These are phyloP conservation scores for Plebejus anna DNA, from an alignment of 2,888 invertebrate species.

Conservation along the genomic window DNA sequence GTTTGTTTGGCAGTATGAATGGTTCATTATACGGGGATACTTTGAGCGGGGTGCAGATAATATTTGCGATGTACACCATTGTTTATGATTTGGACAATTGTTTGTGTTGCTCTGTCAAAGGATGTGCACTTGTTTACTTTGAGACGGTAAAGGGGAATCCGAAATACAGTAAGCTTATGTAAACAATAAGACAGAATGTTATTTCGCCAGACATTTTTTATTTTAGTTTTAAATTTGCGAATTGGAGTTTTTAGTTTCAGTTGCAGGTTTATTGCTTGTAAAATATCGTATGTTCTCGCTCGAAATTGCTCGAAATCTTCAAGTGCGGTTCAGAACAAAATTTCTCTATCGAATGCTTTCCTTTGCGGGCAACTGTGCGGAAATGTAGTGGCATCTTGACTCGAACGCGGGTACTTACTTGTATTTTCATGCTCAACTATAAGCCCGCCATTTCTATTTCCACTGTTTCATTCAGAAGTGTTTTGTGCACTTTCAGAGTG, in stretches of 20 bases:
- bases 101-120: slow-evolving; percentile 76
- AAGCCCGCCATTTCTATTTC: slow-evolving; percentile 47
- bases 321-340: slow-evolving; percentile 52
- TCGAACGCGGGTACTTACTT: slow-evolving; percentile 52
- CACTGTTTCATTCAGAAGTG: slow-evolving; percentile 46
- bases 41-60: slow-evolving; percentile 66
- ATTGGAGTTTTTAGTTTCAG: slow-evolving; percentile 29
- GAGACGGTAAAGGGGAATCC: slow-evolving; percentile 47
- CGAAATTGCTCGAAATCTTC: slow-evolving; percentile 44
- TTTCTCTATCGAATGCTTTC: slow-evolving; percentile 55
- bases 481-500: slow-evolving; percentile 44
- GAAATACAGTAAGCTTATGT: slow-evolving; percentile 40
- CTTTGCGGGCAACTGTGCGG: slow-evolving; percentile 57
- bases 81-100: slow-evolving; percentile 79
- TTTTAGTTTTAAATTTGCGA: slow-evolving; percentile 20
- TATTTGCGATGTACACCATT: slow-evolving; percentile 78
- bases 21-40: slow-evolving; percentile 77
- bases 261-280: slow-evolving; percentile 33
- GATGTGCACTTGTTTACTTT: slow-evolving; percentile 76
- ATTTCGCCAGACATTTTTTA: slow-evolving; percentile 32
- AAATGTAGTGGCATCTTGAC: slow-evolving; percentile 61
- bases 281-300: slow-evolving; percentile 37
- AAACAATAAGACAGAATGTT: slow-evolving; percentile 51
- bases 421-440: slow-evolving; percentile 53
- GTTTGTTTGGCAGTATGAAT: slow-evolving; percentile 78